Conservation (phyloP, 2,888 invertebrate genomes). For the Drosophila koepferae region DNA sequence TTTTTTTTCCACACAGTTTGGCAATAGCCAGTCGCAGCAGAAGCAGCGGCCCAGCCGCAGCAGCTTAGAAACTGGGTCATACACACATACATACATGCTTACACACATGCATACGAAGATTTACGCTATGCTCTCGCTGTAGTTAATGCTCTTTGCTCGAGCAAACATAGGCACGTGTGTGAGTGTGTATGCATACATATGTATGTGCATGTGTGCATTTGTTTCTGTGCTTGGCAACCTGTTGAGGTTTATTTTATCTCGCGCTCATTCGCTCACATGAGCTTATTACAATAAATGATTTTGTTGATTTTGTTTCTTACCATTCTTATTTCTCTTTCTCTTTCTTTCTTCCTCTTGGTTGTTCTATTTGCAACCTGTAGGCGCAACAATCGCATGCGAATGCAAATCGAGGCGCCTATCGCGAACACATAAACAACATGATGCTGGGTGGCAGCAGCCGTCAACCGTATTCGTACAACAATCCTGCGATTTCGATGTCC, state of each 20-base stretch:
- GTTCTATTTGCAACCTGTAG: slow-evolving; percentile 38
- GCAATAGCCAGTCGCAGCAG: slow-evolving; percentile 19
- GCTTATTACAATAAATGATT: slow-evolving; percentile 22
- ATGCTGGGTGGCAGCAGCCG: slow-evolving; percentile 80
- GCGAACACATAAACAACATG: slow-evolving; percentile 82
- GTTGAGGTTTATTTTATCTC: slow-evolving; percentile 36
- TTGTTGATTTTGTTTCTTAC: slow-evolving; percentile 31
- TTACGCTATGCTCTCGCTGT: slow-evolving; percentile 40
- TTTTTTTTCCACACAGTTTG: slow-evolving; percentile 39
- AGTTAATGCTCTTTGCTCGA: slow-evolving; percentile 17
- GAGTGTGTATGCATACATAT: neutral
- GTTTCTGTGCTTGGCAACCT: slow-evolving; percentile 41
- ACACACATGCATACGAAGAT: slow-evolving; percentile 27
- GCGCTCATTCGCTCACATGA: slow-evolving; percentile 26
- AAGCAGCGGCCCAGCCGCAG: slow-evolving; percentile 24
- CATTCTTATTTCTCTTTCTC: slow-evolving; percentile 14
- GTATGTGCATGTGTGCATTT: neutral
- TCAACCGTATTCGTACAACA: slow-evolving; percentile 81
- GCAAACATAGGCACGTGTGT: slow-evolving; percentile 5
- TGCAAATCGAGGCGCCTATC: slow-evolving; percentile 74
- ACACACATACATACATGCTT: slow-evolving; percentile 9
- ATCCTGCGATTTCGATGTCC: slow-evolving; percentile 84
- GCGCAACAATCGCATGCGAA: slow-evolving; percentile 77
- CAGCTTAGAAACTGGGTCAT: slow-evolving; percentile 71
- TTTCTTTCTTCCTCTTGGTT: neutral